A percentile compares a stretch with the other conserved stretches of the same genome.
phyloP scores from a whole-genome alignment of 1,140 invertebrate species.

The Habropoda laboriosa region DNA sequence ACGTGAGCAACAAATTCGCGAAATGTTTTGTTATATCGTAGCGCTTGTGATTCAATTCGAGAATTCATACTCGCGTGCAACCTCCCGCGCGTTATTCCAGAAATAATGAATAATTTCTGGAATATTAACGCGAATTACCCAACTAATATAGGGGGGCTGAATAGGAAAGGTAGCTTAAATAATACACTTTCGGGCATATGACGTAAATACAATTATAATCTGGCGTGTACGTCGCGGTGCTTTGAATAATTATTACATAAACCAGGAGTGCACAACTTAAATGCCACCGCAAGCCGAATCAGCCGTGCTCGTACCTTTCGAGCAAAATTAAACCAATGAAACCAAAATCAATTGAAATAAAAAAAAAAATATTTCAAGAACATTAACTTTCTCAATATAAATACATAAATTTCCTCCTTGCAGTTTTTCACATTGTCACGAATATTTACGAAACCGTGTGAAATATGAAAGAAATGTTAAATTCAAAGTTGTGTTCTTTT shows the following conservation, averaged over 20 bases:
- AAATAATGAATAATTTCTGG: conserved; percentile 4
- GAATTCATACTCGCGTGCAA: not conserved
- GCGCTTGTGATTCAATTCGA: not conserved
- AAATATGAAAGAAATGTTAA: no score
- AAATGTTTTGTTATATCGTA: not conserved
- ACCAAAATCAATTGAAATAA: no score
- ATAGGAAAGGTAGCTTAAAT: conserved; percentile 15
- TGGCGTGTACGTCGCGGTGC: no score
- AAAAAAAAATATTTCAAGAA: no score
- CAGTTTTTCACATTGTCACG: no score
- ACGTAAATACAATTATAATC: not conserved
- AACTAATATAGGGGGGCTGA: not conserved
- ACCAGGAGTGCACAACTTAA: not conserved
- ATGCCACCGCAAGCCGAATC: not conserved
- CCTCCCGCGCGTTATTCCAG: not conserved
- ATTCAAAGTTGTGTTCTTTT: no score
- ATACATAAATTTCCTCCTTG: no score
- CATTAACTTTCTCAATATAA: no score
- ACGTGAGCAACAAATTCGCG: not conserved
- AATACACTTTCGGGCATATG: not conserved
- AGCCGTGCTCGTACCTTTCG: not conserved
- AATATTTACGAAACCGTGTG: no score
- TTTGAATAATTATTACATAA: not conserved
- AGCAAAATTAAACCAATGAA: no score
- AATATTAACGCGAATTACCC: not conserved